These are phyloP conservation scores for Altica lythri DNA, from an alignment of 2,888 invertebrate species.

Conservation along the genomic window DNA sequence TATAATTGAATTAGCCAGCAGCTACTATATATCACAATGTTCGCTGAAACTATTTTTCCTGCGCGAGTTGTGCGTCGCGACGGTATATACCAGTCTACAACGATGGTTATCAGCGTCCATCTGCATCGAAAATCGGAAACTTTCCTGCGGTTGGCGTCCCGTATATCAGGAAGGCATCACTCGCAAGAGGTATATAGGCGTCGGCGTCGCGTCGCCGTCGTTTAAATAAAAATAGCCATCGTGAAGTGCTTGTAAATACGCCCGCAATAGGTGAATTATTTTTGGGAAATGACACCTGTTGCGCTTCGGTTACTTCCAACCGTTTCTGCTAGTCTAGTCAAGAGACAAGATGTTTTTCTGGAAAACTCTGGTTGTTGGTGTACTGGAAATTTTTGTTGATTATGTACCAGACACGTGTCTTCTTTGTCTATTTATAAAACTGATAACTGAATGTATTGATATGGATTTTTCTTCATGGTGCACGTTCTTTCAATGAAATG, in stretches of 20 bases:
- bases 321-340: background rate
- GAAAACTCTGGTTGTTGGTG: background rate
- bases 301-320: no score
- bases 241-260: no score
- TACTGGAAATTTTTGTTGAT: no score
- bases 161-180: slow-evolving; percentile 28
- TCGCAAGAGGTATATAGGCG: slow-evolving; percentile 24
- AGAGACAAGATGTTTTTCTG: background rate
- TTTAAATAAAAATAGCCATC: no score
- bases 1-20: no score
- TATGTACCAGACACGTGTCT: no score
- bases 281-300: background rate
- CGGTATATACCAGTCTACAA: background rate
- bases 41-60: background rate
- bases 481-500: no score
- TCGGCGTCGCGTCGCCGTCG: slow-evolving; percentile 10
- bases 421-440: no score
- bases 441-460: no score
- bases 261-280: slow-evolving; percentile 10
- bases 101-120: background rate
- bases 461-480: no score
- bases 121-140: slow-evolving; percentile 31
- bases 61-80: background rate
- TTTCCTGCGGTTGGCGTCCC: slow-evolving; percentile 36
- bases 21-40: no score